A percentile compares a stretch with the other conserved stretches of the same genome.
Conservation (phyloP, 1,140 invertebrate species). For the Neodiprion fabricii region DNA sequence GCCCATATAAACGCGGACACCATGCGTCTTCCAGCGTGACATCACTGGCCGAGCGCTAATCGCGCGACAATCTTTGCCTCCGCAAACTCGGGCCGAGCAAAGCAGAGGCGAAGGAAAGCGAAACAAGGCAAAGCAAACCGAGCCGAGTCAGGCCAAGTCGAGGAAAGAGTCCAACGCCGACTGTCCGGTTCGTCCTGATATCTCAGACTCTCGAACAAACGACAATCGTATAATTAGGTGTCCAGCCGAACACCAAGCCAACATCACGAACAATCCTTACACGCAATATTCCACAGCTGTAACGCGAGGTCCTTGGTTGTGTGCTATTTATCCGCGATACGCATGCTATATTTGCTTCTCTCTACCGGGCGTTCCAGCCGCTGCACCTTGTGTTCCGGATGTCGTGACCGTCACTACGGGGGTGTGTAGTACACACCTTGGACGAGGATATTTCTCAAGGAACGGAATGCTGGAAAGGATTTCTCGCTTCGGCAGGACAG, state of each 20-base stretch:
- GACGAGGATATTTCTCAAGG: no score
- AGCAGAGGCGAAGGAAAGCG: constrained; percentile 23
- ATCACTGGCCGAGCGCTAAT: constrained; percentile 56
- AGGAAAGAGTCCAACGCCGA: constrained; percentile 38
- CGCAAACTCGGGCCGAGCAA: constrained; percentile 30
- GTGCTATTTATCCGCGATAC: no score
- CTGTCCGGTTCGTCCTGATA: constrained; percentile 42
- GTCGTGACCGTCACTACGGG: no score
- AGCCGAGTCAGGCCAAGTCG: constrained; percentile 24
- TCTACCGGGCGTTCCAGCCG: no score
- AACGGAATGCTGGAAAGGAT: no score
- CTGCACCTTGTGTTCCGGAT: no score
- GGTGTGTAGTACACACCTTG: no score
- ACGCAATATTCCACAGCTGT: neutral
- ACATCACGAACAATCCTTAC: neutral
- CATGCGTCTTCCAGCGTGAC: constrained; percentile 60
- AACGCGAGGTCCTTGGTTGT: no score
- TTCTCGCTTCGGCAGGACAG: no score
- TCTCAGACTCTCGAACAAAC: constrained; percentile 45
- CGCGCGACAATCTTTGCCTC: constrained; percentile 59
- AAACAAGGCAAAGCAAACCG: constrained; percentile 19
- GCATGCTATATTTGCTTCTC: no score
- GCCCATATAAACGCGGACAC: constrained; percentile 55
- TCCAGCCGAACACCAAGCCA: constrained; percentile 41
- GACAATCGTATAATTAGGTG: constrained; percentile 61